Base-by-base conservation (phyloP, 2,113 vertebrate species). In the Sinocyclocheilus maitianheensis region DNA sequence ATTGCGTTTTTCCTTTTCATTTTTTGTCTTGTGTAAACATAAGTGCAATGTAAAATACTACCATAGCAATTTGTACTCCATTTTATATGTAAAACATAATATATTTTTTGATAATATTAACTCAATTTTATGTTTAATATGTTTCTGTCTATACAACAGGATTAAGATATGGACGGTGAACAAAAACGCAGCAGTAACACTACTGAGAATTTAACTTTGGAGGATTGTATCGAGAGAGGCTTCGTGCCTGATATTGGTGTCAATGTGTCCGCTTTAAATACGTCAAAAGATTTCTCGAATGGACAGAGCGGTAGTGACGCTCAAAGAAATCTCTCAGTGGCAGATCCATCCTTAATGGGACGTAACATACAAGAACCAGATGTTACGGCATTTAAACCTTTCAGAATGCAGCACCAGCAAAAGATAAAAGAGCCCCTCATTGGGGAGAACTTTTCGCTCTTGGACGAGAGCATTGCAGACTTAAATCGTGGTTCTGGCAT, bases 381-480 rank as follows among this genome's bases (percentile, higher is more conserved):
- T 6, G 0, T 90, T 43, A 96, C 96, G 95, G 95, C 95, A 87
- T 95, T 95, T 94, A 97, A 96, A 89, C 93, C 94, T 71, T 90
- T 95, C 48, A 93, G 91, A 91, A 94, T 95, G 91, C 95, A 95
- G 83, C 43, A 72, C 91, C 77, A 89, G 89, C 91, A 90, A 18
- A 87, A 86, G 46, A 71, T 71, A 8, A 90, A 87, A 63, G 88
- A 89, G 76, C 88, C 91, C 53, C 74, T 96, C 81, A 90, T 96
- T 63, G 96, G 95, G 88, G 96, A 97, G 86, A 95, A 94, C 89
- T 94, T 97, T 89, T 92, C 93, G 79, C 93, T 96, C 87, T 92
- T 97, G 93, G 96, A 97, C 88, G 95, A 96, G 91, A 97, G 95
- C 34, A 95, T 97, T 5, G 93, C 96, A 0, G 95, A 96, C 90